phyloP scores from a whole-genome alignment of 2,888 invertebrate genomes.

The Norana najaformis region DNA sequence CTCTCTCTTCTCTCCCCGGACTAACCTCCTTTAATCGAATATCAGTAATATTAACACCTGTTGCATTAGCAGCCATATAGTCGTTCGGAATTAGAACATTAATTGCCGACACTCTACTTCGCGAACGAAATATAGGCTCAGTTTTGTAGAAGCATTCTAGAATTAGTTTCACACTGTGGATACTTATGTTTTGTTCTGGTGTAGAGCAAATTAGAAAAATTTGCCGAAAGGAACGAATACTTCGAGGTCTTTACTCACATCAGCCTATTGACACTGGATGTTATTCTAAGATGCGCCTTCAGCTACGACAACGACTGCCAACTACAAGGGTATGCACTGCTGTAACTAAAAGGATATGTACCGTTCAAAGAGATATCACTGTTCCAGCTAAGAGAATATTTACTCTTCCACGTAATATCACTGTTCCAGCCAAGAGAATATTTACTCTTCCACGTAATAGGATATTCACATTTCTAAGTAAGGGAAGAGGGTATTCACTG shows the following conservation, averaged over 20 bases:
- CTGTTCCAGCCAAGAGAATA: neutral
- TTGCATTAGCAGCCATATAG: too few relatives aligned
- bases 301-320: constrained; percentile 52
- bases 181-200: constrained; percentile 5
- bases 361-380: neutral
- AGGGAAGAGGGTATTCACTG: neutral
- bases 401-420: too few relatives aligned
- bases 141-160: neutral
- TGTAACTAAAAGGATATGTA: neutral
- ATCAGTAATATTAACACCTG: too few relatives aligned
- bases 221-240: constrained; percentile 42
- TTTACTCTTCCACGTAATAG: too few relatives aligned
- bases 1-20: too few relatives aligned
- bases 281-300: constrained; percentile 53
- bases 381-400: neutral
- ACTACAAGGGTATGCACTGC: constrained; percentile 43
- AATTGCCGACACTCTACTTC: too few relatives aligned
- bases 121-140: neutral
- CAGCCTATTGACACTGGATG: constrained; percentile 51
- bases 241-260: constrained; percentile 48
- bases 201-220: constrained; percentile 46
- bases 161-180: too few relatives aligned
- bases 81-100: too few relatives aligned
- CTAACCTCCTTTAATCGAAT: too few relatives aligned
- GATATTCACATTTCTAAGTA: neutral